Evolutionary conservation across 1,140 invertebrate genomes (phyloP).

Genomic region (Aphelenchoides besseyi): DNA sequence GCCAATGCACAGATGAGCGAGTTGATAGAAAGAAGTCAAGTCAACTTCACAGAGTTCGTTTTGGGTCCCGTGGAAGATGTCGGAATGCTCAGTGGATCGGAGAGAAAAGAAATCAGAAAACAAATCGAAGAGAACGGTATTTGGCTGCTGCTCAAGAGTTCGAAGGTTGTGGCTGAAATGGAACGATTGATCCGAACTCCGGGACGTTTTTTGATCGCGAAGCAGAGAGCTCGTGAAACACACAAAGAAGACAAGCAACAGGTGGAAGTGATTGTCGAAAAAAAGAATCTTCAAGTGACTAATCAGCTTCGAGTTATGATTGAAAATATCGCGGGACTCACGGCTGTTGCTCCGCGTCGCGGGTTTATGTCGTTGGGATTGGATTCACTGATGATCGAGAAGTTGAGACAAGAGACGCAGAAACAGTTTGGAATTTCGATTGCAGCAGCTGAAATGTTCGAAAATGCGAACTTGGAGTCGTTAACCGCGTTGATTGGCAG

Average conservation of each 20-base stretch:
- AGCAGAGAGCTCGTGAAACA: conserved; percentile 13
- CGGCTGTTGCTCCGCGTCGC: not conserved
- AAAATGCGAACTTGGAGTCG: conserved; percentile 32
- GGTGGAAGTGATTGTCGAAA: not conserved
- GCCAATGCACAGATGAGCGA: conserved; percentile 34
- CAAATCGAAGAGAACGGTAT: conserved; percentile 32
- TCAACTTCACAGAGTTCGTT: conserved; percentile 10
- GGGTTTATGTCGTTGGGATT: conserved; percentile 37
- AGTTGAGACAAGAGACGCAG: conserved; percentile 7
- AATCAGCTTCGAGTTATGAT: not conserved
- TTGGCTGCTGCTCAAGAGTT: not conserved
- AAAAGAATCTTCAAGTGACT: too few relatives aligned
- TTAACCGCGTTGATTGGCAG: not conserved
- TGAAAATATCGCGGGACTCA: conserved; percentile 23
- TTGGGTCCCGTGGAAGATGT: conserved; percentile 29
- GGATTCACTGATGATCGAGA: conserved; percentile 39
- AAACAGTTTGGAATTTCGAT: conserved; percentile 25
- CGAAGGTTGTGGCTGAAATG: conserved; percentile 1
- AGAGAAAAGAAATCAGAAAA: conserved; percentile 22
- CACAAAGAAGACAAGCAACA: not conserved
- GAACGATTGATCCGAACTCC: not conserved
- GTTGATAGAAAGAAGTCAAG: not conserved
- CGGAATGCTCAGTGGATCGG: conserved; percentile 32
- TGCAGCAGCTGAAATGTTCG: conserved; percentile 32
- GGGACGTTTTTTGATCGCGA: conserved; percentile 20